Percentiles rank a stretch among this genome's conserved stretches.
Conservation (phyloP, 1,140 invertebrate species). For the Homarus americanus region DNA sequence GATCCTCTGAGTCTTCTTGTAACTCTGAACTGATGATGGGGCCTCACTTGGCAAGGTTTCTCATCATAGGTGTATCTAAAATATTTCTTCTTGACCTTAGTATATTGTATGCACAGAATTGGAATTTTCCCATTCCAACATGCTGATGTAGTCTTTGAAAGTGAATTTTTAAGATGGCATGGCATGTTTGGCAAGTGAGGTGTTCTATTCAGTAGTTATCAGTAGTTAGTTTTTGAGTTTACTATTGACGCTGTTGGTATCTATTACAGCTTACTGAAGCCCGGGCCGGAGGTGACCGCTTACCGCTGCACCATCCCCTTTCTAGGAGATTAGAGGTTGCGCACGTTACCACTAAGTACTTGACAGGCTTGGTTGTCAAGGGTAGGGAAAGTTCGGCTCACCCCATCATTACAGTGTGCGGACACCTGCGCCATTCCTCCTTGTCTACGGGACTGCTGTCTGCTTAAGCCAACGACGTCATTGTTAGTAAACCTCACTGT, state of each 20-base stretch:
- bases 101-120: slow-evolving; percentile 68
- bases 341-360: slow-evolving; percentile 71
- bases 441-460: slow-evolving; percentile 69
- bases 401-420: slow-evolving; percentile 59
- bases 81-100: slow-evolving; percentile 56
- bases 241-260: slow-evolving; percentile 71
- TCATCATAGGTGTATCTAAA: slow-evolving; percentile 69
- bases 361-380: slow-evolving; percentile 65
- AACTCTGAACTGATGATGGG: slow-evolving; percentile 70
- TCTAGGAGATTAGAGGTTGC: slow-evolving; percentile 72
- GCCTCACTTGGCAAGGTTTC: slow-evolving; percentile 73
- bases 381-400: slow-evolving; percentile 68
- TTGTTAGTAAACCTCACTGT: slow-evolving; percentile 68
- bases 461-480: slow-evolving; percentile 69
- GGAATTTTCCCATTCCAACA: slow-evolving; percentile 71
- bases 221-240: slow-evolving; percentile 70
- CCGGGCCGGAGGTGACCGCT: slow-evolving; percentile 67
- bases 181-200: slow-evolving; percentile 73
- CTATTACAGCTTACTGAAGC: slow-evolving; percentile 72
- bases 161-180: slow-evolving; percentile 47
- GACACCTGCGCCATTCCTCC: slow-evolving; percentile 69
- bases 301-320: slow-evolving; percentile 70
- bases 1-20: slow-evolving; percentile 62
- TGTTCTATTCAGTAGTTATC: slow-evolving; percentile 71
- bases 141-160: slow-evolving; percentile 68